Conservation (phyloP, 2,888 invertebrate species). For the Noctuana brunneofusca region DNA sequence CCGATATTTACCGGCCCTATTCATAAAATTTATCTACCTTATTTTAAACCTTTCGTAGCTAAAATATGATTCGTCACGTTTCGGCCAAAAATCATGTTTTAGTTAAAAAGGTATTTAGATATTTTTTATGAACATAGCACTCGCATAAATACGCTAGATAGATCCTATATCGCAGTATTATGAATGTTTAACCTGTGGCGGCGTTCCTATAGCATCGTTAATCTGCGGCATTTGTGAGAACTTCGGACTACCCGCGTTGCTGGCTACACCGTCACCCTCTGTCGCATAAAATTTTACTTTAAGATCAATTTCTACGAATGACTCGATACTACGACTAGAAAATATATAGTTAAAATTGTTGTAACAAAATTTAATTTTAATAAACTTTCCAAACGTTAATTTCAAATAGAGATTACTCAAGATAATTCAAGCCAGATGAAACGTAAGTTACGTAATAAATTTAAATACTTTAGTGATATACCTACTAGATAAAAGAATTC, state of each 20-base stretch:
- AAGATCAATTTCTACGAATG: background rate
- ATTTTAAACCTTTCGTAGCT: background rate
- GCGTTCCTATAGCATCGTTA: constrained; percentile 37
- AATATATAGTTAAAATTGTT: background rate
- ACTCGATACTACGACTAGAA: constrained; percentile 1
- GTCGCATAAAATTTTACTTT: constrained; percentile 37
- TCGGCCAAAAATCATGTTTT: background rate
- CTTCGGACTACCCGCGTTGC: constrained; percentile 68
- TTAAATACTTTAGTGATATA: background rate
- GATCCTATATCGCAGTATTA: no score
- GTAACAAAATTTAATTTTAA: background rate
- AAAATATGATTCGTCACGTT: background rate
- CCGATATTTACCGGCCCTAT: background rate
- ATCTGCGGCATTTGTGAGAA: constrained; percentile 63
- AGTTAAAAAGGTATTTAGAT: background rate
- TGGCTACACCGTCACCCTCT: constrained; percentile 73
- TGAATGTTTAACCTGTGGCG: constrained; percentile 42
- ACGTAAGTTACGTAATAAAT: background rate
- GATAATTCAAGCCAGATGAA: background rate
- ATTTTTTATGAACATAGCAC: background rate
- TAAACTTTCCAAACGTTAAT: background rate
- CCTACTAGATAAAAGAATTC: background rate
- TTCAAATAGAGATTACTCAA: background rate
- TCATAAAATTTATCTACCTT: background rate
- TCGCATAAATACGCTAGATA: background rate